Conservation (phyloP, 2,113 vertebrate species). For the Pelusios castaneus region DNA sequence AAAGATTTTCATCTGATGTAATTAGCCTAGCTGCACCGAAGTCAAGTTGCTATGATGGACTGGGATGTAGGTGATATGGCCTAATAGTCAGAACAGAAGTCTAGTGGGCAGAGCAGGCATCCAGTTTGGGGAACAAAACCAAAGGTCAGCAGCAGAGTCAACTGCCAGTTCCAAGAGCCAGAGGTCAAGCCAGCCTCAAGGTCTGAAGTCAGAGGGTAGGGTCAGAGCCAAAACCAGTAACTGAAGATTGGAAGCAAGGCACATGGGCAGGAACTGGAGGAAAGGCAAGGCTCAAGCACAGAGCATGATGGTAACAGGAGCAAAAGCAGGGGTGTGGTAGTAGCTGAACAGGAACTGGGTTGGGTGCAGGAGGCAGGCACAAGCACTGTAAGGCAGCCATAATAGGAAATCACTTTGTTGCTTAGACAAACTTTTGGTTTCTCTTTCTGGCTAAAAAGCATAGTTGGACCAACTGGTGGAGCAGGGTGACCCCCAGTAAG, state of each 20-base stretch:
- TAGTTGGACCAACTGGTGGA: background rate
- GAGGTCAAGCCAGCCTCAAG: background rate
- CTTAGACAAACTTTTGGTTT: background rate
- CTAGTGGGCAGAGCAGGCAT: background rate
- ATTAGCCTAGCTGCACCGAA: background rate
- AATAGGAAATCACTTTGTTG: background rate
- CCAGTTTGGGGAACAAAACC: background rate
- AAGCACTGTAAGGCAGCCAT: background rate
- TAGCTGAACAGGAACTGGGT: background rate
- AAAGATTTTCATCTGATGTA: constrained; percentile 2
- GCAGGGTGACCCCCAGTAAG: background rate
- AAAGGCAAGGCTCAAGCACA: background rate
- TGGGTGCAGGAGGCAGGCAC: background rate
- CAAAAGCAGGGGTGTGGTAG: background rate
- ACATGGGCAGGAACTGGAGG: background rate
- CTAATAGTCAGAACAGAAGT: background rate
- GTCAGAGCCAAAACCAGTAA: background rate
- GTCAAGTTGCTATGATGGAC: background rate
- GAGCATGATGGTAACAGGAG: background rate
- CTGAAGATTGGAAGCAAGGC: background rate
- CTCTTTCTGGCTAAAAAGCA: background rate
- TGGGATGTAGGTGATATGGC: background rate
- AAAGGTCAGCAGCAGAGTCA: background rate
- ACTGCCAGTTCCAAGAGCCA: background rate
- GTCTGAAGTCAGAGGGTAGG: no score